Evolutionary conservation across 2,888 invertebrate genomes (phyloP).

Genomic region (Colletes collaris): DNA sequence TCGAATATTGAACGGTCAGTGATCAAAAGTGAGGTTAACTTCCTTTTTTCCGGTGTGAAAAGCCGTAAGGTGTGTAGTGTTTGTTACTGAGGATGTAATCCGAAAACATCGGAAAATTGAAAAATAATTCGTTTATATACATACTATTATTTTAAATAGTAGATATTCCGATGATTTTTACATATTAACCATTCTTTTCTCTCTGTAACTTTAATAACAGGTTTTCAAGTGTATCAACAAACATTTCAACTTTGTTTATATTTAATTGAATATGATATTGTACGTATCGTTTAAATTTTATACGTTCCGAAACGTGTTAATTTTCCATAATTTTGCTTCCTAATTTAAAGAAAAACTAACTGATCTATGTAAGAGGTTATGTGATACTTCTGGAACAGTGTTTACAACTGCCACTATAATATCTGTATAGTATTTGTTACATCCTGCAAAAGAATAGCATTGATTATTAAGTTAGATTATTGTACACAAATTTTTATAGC

Average conservation of each 20-base stretch:
- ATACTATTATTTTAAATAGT: conserved; percentile 28
- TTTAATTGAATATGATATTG: conserved; percentile 1
- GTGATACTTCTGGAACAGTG: conserved; percentile 29
- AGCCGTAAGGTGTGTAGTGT: conserved; percentile 76
- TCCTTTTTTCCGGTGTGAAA: conserved; percentile 76
- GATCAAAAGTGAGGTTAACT: conserved; percentile 67
- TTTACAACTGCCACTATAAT: conserved; percentile 48
- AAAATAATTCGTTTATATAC: conserved; percentile 44
- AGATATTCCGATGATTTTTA: conserved; percentile 31
- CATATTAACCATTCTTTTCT: conserved; percentile 39
- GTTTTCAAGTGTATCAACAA: conserved; percentile 17
- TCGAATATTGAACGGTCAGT: conserved; percentile 1
- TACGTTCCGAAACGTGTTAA: not conserved
- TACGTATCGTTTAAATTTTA: conserved; percentile 1
- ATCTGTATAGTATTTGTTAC: not conserved
- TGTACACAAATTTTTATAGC: not conserved
- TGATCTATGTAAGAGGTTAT: conserved; percentile 47
- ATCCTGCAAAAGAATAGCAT: not conserved
- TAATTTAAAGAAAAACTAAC: not conserved
- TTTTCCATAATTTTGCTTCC: conserved; percentile 5
- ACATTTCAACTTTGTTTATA: conserved; percentile 15
- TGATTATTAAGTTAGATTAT: conserved; percentile 8
- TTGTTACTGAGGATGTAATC: conserved; percentile 71
- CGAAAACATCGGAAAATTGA: conserved; percentile 73
- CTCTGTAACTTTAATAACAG: conserved; percentile 5